These are phyloP conservation scores for Drosophila dunni DNA, from an alignment of 1,140 invertebrate genomes.

Conservation along the genomic window DNA sequence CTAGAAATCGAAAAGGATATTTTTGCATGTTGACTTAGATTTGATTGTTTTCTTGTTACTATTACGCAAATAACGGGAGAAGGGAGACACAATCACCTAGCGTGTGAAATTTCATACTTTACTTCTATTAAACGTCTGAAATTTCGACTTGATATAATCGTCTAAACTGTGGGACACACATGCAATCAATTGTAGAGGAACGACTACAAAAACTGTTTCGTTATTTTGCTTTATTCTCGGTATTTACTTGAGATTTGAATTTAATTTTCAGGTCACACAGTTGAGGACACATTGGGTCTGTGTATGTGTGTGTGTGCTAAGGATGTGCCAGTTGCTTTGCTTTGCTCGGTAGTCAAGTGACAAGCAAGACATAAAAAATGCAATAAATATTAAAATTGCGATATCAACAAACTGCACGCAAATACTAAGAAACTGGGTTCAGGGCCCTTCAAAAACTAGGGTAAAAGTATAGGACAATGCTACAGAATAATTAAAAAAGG, in stretches of 20 bases:
- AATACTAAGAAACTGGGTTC: conserved; percentile 51
- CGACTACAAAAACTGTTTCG: conserved; percentile 30
- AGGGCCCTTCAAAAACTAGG: conserved; percentile 61
- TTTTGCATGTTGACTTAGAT: conserved; percentile 28
- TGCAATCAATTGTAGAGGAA: conserved; percentile 60
- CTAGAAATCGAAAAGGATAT: conserved; percentile 62
- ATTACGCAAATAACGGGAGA: not conserved
- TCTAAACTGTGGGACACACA: conserved; percentile 22
- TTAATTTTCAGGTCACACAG: conserved; percentile 79
- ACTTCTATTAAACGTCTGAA: conserved; percentile 52
- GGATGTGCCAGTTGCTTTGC: conserved; percentile 16
- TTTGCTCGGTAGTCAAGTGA: conserved; percentile 57
- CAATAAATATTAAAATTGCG: conserved; percentile 81
- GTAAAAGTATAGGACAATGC: conserved; percentile 63
- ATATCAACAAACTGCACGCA: conserved; percentile 76
- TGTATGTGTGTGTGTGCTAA: conserved; percentile 14
- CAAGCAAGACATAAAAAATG: conserved; percentile 72
- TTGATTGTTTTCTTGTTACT: conserved; percentile 37
- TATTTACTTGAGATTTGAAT: conserved; percentile 79
- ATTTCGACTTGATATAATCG: conserved; percentile 17
- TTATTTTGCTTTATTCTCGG: conserved; percentile 53
- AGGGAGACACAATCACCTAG: not conserved
- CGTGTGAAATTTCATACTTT: conserved; percentile 75
- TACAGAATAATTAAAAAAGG: conserved; percentile 65
- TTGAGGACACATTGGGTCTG: conserved; percentile 36